Conservation (phyloP, 2,888 invertebrate species). For the Callimorpha dominula region DNA sequence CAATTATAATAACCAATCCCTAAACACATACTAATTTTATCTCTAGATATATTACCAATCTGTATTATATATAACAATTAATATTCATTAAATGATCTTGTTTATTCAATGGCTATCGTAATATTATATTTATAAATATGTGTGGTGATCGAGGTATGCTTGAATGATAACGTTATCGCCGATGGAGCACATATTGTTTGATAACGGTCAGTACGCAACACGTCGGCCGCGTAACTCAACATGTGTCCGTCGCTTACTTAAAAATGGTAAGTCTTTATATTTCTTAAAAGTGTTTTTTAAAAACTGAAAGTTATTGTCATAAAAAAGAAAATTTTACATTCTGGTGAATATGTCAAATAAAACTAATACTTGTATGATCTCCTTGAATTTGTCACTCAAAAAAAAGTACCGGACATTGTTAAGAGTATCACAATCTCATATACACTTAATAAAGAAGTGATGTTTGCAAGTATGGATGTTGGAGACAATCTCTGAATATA, state of each 20-base stretch:
- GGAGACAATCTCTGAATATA: neutral
- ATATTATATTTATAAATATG: neutral
- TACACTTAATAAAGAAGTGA: neutral
- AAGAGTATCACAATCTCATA: no score
- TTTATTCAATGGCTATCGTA: neutral
- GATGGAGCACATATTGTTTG: conserved; percentile 14
- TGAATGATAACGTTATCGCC: neutral
- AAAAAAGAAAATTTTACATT: neutral
- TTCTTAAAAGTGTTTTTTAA: neutral
- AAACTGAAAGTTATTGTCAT: neutral
- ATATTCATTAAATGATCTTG: neutral
- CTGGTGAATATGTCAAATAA: neutral
- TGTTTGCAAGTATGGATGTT: neutral
- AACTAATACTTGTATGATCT: no score
- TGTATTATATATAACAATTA: neutral
- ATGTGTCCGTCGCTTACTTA: conserved; percentile 39
- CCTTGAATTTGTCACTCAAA: no score
- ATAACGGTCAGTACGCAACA: conserved; percentile 51
- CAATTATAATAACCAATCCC: no score
- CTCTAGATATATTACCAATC: neutral
- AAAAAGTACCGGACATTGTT: no score
- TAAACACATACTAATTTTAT: neutral
- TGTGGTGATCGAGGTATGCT: neutral
- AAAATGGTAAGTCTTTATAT: conserved; percentile 38
- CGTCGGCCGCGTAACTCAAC: conserved; percentile 47